A percentile compares a stretch with the other conserved stretches of the same genome.
Conservation (phyloP, 2,888 invertebrate genomes). For the Hemicrepidius hirtus region DNA sequence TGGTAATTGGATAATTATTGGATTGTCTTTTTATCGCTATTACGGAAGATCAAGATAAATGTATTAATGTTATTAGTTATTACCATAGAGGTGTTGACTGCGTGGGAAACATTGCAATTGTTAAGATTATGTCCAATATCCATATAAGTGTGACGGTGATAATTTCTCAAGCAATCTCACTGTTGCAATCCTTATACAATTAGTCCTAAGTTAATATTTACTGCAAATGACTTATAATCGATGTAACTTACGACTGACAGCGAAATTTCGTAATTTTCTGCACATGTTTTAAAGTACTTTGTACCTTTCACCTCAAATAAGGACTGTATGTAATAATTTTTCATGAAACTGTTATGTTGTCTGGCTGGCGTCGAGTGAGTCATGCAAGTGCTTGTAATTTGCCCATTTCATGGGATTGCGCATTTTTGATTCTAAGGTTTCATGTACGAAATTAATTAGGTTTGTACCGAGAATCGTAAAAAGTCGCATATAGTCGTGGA, state of each 20-base stretch:
- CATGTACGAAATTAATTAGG: conserved; percentile 10
- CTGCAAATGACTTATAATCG: conserved; percentile 28
- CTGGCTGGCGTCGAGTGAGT: conserved; percentile 27
- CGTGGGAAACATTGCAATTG: conserved; percentile 11
- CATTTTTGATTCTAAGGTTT: conserved; percentile 4
- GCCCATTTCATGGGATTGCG: conserved; percentile 18
- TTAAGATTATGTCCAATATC: neutral
- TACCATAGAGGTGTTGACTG: neutral
- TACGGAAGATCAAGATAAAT: too few relatives aligned
- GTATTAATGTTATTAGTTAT: too few relatives aligned
- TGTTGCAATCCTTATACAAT: conserved; percentile 22
- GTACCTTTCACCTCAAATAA: conserved; percentile 45
- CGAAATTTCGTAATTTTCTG: conserved; percentile 40
- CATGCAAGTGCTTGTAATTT: conserved; percentile 28
- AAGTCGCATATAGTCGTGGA: neutral
- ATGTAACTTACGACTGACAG: conserved; percentile 19
- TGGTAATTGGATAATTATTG: too few relatives aligned
- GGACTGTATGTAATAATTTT: conserved; percentile 32
- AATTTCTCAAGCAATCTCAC: conserved; percentile 22
- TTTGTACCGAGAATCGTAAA: neutral
- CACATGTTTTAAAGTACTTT: conserved; percentile 26
- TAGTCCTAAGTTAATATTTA: conserved; percentile 19
- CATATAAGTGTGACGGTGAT: conserved; percentile 15
- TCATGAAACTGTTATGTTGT: conserved; percentile 16
- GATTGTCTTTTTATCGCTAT: neutral